Evolutionary conservation across 2,113 vertebrate genomes (phyloP).

Genomic region (Platichthys stellatus): DNA sequence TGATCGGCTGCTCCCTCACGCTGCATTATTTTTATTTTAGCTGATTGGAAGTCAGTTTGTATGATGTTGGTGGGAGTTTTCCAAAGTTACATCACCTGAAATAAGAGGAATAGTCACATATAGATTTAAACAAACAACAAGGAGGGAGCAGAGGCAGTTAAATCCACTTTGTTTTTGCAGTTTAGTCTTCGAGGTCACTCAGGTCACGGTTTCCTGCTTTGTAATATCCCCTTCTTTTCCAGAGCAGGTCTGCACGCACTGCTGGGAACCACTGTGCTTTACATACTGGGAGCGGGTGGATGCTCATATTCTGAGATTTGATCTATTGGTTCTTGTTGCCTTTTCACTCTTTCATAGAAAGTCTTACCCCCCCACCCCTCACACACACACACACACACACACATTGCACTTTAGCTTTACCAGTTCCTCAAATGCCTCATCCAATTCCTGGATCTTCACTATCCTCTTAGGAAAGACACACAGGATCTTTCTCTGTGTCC

Average conservation of each 20-base stretch:
- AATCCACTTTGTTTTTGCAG: conserved; percentile 2
- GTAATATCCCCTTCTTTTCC: conserved; percentile 11
- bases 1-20: conserved; percentile 10
- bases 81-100: not conserved
- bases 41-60: not conserved
- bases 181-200: conserved; percentile 5
- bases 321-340: not conserved
- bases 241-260: not conserved
- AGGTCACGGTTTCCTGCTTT: conserved; percentile 30
- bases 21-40: conserved; percentile 26
- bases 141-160: not conserved
- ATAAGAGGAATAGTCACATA: not conserved
- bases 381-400: no score
- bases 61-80: not conserved
- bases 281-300: not conserved
- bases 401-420: not conserved
- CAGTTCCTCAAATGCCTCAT: conserved; percentile 11
- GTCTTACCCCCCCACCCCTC: no score
- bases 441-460: conserved; percentile 37
- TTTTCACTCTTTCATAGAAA: not conserved
- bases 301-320: not conserved
- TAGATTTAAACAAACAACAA: no score
- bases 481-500: conserved; percentile 18
- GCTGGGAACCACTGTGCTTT: not conserved
- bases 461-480: conserved; percentile 53